A percentile compares a stretch with the other conserved stretches of the same genome.
Conservation (phyloP, 2,797 vertebrate genomes). For the Gallinago nigripennis region DNA sequence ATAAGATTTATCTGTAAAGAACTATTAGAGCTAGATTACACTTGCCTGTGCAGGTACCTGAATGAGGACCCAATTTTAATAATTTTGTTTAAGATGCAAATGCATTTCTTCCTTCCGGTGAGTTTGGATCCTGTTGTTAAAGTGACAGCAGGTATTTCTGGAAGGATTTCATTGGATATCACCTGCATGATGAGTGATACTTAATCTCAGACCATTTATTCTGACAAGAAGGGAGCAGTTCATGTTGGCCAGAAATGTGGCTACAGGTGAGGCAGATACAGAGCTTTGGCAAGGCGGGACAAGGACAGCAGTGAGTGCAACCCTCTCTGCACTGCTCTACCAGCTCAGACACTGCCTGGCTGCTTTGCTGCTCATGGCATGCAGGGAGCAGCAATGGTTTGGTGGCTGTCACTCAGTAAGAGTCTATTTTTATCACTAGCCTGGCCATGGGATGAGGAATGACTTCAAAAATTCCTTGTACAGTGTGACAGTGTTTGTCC, state of each 20-base stretch:
- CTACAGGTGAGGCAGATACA: background rate
- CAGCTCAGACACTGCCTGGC: background rate
- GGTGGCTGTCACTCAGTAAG: background rate
- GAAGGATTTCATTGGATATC: background rate
- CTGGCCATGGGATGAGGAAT: background rate
- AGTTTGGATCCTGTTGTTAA: background rate
- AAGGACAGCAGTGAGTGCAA: background rate
- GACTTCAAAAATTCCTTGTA: background rate
- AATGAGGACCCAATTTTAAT: background rate
- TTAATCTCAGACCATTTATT: background rate
- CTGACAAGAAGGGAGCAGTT: background rate
- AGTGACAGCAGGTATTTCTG: background rate
- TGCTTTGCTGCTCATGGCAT: background rate
- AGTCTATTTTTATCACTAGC: background rate
- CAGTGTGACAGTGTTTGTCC: background rate
- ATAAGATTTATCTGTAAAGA: background rate
- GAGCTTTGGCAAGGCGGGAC: background rate
- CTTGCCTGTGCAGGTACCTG: background rate
- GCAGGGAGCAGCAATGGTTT: background rate
- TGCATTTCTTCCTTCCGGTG: background rate
- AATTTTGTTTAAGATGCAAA: background rate
- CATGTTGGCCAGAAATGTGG: background rate
- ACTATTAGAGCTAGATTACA: background rate
- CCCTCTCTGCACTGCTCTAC: accelerated
- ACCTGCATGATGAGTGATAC: background rate